These are phyloP conservation scores for Cygnus olor DNA, from an alignment of 2,797 vertebrate genomes.

Conservation along the genomic window DNA sequence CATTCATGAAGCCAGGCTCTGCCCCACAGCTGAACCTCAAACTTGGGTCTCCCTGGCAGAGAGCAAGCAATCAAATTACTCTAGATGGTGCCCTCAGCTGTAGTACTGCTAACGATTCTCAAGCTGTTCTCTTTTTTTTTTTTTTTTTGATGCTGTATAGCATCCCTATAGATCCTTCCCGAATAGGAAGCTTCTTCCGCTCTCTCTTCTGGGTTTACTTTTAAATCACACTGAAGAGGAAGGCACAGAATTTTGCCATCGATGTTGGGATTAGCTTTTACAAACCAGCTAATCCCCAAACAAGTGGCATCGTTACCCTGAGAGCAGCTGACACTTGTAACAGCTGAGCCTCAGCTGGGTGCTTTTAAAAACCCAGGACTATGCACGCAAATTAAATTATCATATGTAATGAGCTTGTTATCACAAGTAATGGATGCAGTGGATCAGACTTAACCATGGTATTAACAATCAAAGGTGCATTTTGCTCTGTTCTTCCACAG, in stretches of 20 bases:
- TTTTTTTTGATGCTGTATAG: not conserved
- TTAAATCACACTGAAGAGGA: not conserved
- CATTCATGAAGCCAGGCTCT: not conserved
- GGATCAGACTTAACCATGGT: not conserved
- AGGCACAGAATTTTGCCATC: not conserved
- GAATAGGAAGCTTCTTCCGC: not conserved
- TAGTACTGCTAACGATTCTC: fast-evolving
- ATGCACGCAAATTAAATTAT: not conserved
- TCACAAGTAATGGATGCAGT: not conserved
- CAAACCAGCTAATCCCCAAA: not conserved
- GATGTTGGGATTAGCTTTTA: not conserved
- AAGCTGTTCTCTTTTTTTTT: not conserved
- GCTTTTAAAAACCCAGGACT: not conserved
- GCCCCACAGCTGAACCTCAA: not conserved
- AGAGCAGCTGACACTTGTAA: not conserved
- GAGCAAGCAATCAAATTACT: not conserved
- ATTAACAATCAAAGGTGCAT: not conserved
- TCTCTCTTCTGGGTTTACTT: not conserved
- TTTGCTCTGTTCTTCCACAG: not conserved
- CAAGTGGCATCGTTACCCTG: not conserved
- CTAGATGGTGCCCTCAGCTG: not conserved
- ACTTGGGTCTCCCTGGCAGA: not conserved
- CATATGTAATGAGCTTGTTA: not conserved
- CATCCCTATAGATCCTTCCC: not conserved
- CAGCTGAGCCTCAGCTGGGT: not conserved